phyloP scores from a whole-genome alignment of 2,888 invertebrate genomes.

The Drosophila differens region DNA sequence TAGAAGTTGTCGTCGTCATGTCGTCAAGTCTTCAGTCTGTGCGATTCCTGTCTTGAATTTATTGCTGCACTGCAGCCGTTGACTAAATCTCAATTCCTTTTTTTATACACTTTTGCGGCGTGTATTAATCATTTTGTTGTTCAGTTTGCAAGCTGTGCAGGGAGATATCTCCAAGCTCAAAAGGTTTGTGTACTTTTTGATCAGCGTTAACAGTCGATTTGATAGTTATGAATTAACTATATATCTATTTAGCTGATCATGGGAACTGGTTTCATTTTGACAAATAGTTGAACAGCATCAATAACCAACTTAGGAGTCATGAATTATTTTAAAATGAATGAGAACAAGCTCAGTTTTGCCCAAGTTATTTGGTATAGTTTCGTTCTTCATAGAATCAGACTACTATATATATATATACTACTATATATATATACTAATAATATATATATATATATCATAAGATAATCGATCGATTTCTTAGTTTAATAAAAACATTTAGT shows the following conservation, averaged over 20 bases:
- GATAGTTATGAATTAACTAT: neutral
- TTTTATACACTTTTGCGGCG: neutral
- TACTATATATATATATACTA: neutral
- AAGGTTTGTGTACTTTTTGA: neutral
- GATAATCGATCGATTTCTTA: neutral
- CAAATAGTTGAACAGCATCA: no score
- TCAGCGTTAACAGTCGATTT: neutral
- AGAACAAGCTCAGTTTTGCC: no score
- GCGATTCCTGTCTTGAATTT: constrained; percentile 69
- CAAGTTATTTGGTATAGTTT: no score
- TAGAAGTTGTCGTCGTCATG: constrained; percentile 66
- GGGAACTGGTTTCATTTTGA: no score
- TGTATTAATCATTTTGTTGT: neutral
- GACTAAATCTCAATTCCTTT: constrained; percentile 50
- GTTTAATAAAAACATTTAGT: neutral
- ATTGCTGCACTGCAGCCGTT: constrained; percentile 64
- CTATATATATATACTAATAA: neutral
- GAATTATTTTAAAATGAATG: neutral
- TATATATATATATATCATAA: neutral
- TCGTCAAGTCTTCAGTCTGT: constrained; percentile 21
- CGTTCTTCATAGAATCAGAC: neutral
- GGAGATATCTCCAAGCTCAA: neutral
- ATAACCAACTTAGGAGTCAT: neutral
- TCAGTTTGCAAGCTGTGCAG: constrained; percentile 5
- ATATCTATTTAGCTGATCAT: rapidly evolving